These are phyloP conservation scores for Eubucco bourcierii DNA, from an alignment of 2,113 vertebrate genomes.

Conservation along the genomic window DNA sequence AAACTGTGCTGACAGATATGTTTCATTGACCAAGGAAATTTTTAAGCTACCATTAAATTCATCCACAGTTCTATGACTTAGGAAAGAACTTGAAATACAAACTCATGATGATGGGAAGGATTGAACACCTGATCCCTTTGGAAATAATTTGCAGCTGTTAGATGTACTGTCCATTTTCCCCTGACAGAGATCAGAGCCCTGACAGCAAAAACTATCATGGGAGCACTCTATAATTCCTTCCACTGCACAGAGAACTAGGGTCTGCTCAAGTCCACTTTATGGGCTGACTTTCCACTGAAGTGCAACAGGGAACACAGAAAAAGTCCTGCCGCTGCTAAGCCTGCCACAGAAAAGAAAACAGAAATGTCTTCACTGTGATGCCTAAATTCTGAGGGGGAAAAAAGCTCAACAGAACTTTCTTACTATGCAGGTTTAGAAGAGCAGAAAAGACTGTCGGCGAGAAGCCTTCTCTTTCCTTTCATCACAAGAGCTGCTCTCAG, in stretches of 20 bases:
- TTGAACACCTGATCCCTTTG: not conserved
- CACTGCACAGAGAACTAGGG: not conserved
- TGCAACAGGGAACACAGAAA: not conserved
- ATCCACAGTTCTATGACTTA: not conserved
- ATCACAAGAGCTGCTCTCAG: not conserved
- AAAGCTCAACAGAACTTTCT: not conserved
- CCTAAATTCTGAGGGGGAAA: accelerated
- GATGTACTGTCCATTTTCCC: not conserved
- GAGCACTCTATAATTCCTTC: not conserved
- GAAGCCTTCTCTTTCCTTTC: not conserved
- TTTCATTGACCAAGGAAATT: not conserved
- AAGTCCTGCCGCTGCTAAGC: not conserved
- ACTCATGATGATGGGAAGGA: not conserved
- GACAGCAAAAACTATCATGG: not conserved
- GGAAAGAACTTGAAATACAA: not conserved
- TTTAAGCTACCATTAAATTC: not conserved
- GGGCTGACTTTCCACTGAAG: not conserved
- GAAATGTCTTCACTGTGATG: not conserved
- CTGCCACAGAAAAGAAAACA: not conserved
- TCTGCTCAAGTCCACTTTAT: not conserved
- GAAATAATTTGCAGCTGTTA: not conserved
- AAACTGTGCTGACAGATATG: not conserved
- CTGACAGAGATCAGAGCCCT: not conserved
- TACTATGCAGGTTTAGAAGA: not conserved
- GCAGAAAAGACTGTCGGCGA: not conserved